Conservation (phyloP, 2,888 invertebrate species). For the Microctonus hyperodae region DNA sequence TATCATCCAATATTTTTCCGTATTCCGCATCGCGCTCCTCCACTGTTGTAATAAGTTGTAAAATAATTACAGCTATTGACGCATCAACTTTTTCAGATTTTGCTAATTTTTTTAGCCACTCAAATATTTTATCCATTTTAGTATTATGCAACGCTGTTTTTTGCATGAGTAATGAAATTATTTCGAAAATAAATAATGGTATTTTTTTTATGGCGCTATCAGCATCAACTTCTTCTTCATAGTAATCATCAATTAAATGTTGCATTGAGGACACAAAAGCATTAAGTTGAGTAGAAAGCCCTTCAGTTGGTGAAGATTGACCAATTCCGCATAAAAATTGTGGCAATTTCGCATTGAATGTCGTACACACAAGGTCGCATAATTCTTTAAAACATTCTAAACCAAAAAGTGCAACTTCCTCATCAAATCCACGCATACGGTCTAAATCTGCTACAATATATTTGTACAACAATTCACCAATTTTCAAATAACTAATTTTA, state of each 20-base stretch:
- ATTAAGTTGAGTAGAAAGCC: slow-evolving; percentile 44
- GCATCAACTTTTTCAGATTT: slow-evolving; percentile 42
- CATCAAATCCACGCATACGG: slow-evolving; percentile 68
- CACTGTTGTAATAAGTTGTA: slow-evolving; percentile 50
- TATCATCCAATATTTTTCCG: slow-evolving; percentile 57
- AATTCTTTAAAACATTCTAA: slow-evolving; percentile 68
- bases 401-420: slow-evolving; percentile 65
- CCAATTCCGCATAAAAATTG: slow-evolving; percentile 62
- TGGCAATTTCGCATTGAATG: slow-evolving; percentile 58
- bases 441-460: slow-evolving; percentile 60
- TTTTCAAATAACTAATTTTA: slow-evolving; percentile 56
- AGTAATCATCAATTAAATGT: slow-evolving; percentile 38
- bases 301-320: slow-evolving; percentile 49
- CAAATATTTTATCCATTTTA: slow-evolving; percentile 41
- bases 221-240: slow-evolving; percentile 45
- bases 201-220: slow-evolving; percentile 45
- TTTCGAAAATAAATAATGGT: slow-evolving; percentile 50
- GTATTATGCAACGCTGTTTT: slow-evolving; percentile 48
- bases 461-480: slow-evolving; percentile 59
- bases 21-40: slow-evolving; percentile 50
- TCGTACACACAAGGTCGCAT: slow-evolving; percentile 57
- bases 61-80: slow-evolving; percentile 42
- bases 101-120: slow-evolving; percentile 45
- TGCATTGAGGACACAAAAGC: slow-evolving; percentile 45
- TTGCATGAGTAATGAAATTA: slow-evolving; percentile 47